phyloP scores from a whole-genome alignment of 2,113 vertebrate genomes.

The Upupa epops region DNA sequence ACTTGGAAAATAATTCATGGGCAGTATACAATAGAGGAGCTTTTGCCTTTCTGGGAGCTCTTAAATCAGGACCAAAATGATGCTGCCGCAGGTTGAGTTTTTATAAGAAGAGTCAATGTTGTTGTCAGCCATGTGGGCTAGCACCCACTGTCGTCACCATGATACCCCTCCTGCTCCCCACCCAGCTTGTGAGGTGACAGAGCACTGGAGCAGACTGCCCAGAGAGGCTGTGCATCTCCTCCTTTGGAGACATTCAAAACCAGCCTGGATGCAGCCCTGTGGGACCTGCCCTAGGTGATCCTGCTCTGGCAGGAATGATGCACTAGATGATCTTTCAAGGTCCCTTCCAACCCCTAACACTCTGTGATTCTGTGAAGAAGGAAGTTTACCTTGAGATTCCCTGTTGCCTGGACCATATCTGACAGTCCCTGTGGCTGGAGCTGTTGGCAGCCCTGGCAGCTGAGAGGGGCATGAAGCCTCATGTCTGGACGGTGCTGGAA shows the following conservation, averaged over 20 bases:
- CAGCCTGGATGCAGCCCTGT: too few species aligned
- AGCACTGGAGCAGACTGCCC: too few species aligned
- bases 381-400: background rate
- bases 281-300: too few species aligned
- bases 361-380: background rate
- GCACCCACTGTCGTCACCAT: rapidly evolving
- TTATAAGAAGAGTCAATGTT: background rate
- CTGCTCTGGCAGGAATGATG: too few species aligned
- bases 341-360: too few species aligned
- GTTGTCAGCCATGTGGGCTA: background rate
- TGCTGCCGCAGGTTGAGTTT: background rate
- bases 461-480: background rate
- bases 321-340: too few species aligned
- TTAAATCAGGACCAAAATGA: rapidly evolving
- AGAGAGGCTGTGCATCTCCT: too few species aligned
- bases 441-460: background rate
- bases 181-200: background rate
- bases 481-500: background rate
- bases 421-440: rapidly evolving
- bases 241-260: too few species aligned
- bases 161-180: background rate
- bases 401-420: background rate
- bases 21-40: background rate
- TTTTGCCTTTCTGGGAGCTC: background rate
- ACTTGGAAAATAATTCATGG: background rate